Percentiles rank a stretch among this genome's conserved stretches.
Conservation (phyloP, 2,113 vertebrate species). For the Pygathrix nemaeus region DNA sequence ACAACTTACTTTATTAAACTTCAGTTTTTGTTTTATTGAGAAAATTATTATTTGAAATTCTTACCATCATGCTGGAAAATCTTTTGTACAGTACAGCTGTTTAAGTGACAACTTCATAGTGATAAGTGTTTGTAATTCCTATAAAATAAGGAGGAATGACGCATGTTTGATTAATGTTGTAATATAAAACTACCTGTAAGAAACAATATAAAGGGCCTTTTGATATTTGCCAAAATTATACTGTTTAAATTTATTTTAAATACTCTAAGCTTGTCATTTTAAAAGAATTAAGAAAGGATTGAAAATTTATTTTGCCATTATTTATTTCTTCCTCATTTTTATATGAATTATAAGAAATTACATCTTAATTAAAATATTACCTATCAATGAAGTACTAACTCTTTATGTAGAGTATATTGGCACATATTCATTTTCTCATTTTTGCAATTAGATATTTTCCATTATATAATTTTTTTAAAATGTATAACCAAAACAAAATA, state of each 20-base stretch:
- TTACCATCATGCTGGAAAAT: not conserved
- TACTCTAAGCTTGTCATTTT: not conserved
- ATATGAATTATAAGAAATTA: not conserved
- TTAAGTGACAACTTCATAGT: constrained; percentile 1
- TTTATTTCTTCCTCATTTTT: not conserved
- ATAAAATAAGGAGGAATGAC: not conserved
- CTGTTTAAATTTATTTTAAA: not conserved
- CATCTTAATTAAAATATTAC: not conserved
- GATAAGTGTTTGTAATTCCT: constrained; percentile 3
- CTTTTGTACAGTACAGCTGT: not conserved
- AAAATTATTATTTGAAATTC: not conserved
- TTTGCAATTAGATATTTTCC: not conserved
- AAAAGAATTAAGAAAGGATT: not conserved
- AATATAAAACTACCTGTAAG: not conserved
- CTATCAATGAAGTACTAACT: not conserved
- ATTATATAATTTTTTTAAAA: not conserved
- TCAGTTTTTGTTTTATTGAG: not conserved
- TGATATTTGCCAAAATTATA: not conserved
- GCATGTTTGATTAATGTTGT: not conserved
- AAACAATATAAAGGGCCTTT: not conserved
- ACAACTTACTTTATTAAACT: not conserved
- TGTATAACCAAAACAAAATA: not conserved
- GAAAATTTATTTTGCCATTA: not conserved
- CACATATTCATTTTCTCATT: not conserved
- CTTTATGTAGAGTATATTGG: not conserved